Evolutionary conservation across 1,140 invertebrate genomes (phyloP).

Genomic region (Frieseomelitta varia): DNA sequence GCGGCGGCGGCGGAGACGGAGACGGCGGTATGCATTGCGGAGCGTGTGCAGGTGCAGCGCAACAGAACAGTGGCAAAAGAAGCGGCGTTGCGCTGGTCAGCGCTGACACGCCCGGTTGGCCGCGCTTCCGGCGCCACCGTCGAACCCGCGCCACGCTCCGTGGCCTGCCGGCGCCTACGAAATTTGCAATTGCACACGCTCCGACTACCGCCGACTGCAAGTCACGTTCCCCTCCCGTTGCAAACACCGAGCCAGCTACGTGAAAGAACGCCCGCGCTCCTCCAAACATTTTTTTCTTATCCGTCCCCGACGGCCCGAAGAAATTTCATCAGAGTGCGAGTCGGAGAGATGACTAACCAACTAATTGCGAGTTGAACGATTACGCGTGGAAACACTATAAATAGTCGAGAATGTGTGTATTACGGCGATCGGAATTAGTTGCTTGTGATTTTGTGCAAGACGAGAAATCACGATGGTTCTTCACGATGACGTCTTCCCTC

Average conservation of each 20-base stretch:
- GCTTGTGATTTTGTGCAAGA: not conserved
- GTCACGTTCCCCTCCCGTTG: not conserved
- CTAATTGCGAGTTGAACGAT: not conserved
- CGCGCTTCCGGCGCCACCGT: slow-evolving; percentile 74
- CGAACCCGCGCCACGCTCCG: slow-evolving; percentile 12
- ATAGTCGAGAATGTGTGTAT: not conserved
- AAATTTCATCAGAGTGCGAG: not conserved
- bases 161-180: slow-evolving; percentile 44
- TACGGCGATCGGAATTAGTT: not conserved
- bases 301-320: not conserved
- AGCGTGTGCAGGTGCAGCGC: slow-evolving; percentile 74
- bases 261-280: not conserved
- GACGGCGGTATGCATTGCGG: slow-evolving; percentile 58
- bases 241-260: not conserved
- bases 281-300: not conserved
- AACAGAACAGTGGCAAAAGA: slow-evolving; percentile 71
- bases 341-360: too few species aligned
- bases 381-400: too few species aligned
- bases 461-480: too few species aligned
- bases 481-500: too few species aligned
- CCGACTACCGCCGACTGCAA: not conserved
- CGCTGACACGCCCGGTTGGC: slow-evolving; percentile 78
- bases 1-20: not conserved
- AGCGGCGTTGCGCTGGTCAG: slow-evolving; percentile 79
- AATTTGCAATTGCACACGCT: slow-evolving; percentile 33